Evolutionary conservation across 2,888 invertebrate species (phyloP), one percentile per base, ranked within the genome.

Genomic region (Mantis religiosa): DNA sequence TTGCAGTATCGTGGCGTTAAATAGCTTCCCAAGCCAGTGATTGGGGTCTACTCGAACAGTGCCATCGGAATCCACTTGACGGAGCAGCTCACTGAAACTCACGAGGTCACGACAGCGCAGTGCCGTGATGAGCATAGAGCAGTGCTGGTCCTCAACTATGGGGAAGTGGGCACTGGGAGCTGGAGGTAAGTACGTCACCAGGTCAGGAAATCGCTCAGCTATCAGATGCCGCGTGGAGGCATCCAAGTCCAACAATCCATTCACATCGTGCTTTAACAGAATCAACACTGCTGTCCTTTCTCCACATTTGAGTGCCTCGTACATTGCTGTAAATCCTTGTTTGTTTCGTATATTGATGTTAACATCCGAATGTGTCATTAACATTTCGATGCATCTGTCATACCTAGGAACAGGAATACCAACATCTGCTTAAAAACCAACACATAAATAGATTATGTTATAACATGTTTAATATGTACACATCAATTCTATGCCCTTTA

Each of bases 1-100:
- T 91, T 96, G 95, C 28, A 95, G 93, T 90, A 95, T 95, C 1
- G 95, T 95, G 92, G 95, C 95, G 90, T 95, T 93, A 90, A 95
- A 94, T 1, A 95, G 95, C 90, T 95, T 93, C 30, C 94, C 94
- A 91, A 95, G 95, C 83, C 94, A 93, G 91, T 94, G 92, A 91
- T 95, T 94, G 3, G 95, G 92, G 90, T 96, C 93, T 15, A 94
- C 28, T n/a, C 81, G n/a, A 30, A 85, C 81, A 15, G 84, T 84
- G 20, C 87, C 85, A 81, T 89, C 71, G 15, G 34, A 28, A 54
- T 89, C 87, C 4, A 87, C 87, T 25, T 82, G 84, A 9, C 84
- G 82, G 20, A 89, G 54, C 28, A 89, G 82, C 6, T 82, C 84
- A 7, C 84, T 25, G 89, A 89, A 89, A 25, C 41, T 30, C 4